phyloP scores from a whole-genome alignment of 2,797 vertebrate species.

The Semotilus atromaculatus region DNA sequence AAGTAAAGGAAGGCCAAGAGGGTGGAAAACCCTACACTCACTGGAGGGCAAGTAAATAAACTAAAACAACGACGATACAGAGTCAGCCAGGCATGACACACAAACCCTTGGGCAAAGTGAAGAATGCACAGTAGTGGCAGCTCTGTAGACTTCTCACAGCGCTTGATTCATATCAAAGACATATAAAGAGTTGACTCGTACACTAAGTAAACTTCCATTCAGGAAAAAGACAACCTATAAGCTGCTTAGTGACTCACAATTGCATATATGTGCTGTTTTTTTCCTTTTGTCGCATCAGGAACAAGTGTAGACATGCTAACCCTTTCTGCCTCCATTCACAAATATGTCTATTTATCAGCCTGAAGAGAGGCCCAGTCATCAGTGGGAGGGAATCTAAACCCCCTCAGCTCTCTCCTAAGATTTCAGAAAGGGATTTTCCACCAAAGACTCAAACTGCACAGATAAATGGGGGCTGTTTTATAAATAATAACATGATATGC shows the following conservation, averaged over 20 bases:
- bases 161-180: constrained; percentile 32
- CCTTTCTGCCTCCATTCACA: constrained; percentile 44
- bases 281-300: constrained; percentile 16
- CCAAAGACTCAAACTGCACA: constrained; percentile 29
- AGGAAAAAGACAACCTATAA: constrained; percentile 37
- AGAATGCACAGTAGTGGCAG: constrained; percentile 32
- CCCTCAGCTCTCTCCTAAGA: constrained; percentile 34
- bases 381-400: constrained; percentile 29
- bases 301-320: constrained; percentile 39
- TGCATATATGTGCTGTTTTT: constrained; percentile 28
- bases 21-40: constrained; percentile 17
- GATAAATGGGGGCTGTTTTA: constrained; percentile 33
- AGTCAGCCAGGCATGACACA: constrained; percentile 11
- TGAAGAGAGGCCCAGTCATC: constrained; percentile 45
- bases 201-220: constrained; percentile 41
- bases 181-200: constrained; percentile 30
- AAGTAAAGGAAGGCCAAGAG: constrained; percentile 1
- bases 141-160: constrained; percentile 19
- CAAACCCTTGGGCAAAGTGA: constrained; percentile 21
- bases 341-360: constrained; percentile 43
- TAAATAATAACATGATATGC: constrained; percentile 51
- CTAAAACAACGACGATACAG: constrained; percentile 22
- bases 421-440: constrained; percentile 47
- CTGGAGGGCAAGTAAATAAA: constrained; percentile 36
- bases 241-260: constrained; percentile 44